Conservation (phyloP, 2,888 invertebrate species). For the Trissolcus brochymenae region DNA sequence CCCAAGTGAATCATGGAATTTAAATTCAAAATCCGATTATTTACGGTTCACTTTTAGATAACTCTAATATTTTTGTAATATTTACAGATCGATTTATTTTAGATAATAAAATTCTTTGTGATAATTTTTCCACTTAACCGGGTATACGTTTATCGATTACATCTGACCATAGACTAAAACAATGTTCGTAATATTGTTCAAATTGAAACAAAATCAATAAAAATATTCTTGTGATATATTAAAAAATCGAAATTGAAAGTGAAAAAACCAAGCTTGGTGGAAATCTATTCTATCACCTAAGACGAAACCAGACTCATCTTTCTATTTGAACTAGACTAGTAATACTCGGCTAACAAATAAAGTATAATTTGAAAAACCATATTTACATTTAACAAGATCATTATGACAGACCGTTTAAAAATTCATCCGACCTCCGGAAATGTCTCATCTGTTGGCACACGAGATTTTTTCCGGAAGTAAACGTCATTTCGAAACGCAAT, state of each 20-base stretch:
- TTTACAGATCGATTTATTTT: slow-evolving; percentile 34
- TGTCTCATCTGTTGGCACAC: slow-evolving; percentile 34
- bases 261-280: not conserved
- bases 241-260: not conserved
- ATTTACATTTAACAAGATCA: slow-evolving; percentile 22
- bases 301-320: not conserved
- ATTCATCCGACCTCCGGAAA: slow-evolving; percentile 18
- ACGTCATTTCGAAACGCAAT: slow-evolving; percentile 8
- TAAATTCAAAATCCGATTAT: slow-evolving; percentile 16
- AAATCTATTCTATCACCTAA: not conserved
- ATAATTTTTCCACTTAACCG: not conserved
- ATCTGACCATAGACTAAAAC: slow-evolving; percentile 23
- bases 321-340: slow-evolving; percentile 22
- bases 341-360: slow-evolving; percentile 24
- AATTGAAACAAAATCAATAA: not conserved
- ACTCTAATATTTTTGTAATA: slow-evolving; percentile 28
- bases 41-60: slow-evolving; percentile 4
- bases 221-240: not conserved
- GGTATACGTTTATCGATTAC: slow-evolving; percentile 24
- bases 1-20: no score
- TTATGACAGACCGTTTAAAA: slow-evolving; percentile 5
- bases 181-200: not conserved
- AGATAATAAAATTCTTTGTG: slow-evolving; percentile 25
- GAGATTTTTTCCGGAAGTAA: slow-evolving; percentile 36
- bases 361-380: slow-evolving; percentile 31